Base-by-base conservation (phyloP, 2,113 vertebrate genomes). In the Xyliphius kryptos region DNA sequence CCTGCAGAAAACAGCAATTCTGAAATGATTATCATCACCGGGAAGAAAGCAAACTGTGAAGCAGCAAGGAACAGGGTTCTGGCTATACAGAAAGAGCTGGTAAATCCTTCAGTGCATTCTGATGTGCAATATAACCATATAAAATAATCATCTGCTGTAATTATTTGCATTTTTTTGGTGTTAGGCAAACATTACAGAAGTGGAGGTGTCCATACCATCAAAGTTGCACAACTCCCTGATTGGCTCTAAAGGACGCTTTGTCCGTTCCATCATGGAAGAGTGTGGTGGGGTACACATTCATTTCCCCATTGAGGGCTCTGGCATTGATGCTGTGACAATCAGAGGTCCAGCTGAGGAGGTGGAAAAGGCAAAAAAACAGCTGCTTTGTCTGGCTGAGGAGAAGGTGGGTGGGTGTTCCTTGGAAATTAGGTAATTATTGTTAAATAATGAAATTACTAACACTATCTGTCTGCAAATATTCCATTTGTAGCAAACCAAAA, bases 1-100 rank as follows among this genome's bases (percentile, higher is more conserved):
- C 96, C 96, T 9, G 95, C 96, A 56, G 95, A 99, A 78, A 99
- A 99, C 70, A 99, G 93, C 82, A 96, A 98, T 75, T 99, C 96
- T 0, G 96, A 98, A 80, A 95, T 95, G 78, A 99, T 99, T 14
- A 32, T 99, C 73, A 99, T 99, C 80, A 99, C 93, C 0, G 96
- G 96, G 73, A 98, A 97, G 86, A 93, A 86, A 68, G 88, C 89
- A n/a, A 95, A 97, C 85, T 98, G 95, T 21, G 96, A 99, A 79
- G 89, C 86, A 11, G 94, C 95, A 55, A 85, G 91, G 22, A 91
- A 71, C 73, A 88, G 95, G 40, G 93, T 99, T 63, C 74, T 99
- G 77, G 90, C 95, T 52, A 98, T 99, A 74, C 96, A 99, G 80
- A 99, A 98, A 69, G 95, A 99, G 54, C 83, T 98, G 89, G 96